Percentiles rank a stretch among this genome's conserved stretches.
These are phyloP conservation scores for Volucella inanis DNA, from an alignment of 2,888 invertebrate genomes.

Conservation along the genomic window DNA sequence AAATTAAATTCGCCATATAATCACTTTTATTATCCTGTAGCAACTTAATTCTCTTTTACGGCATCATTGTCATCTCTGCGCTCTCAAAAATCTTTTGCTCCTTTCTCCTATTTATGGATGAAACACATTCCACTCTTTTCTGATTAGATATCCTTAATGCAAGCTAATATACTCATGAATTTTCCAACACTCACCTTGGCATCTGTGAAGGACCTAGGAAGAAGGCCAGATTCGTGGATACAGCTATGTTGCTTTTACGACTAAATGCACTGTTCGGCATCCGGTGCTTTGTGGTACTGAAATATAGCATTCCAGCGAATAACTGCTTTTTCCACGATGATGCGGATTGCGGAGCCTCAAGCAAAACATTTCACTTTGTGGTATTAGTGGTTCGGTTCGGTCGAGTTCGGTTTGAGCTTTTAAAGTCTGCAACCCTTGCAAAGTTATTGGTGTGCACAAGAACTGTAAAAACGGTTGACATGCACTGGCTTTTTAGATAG, in stretches of 20 bases:
- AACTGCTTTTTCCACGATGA: slow-evolving; percentile 10
- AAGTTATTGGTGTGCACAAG: background rate
- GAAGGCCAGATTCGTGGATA: slow-evolving; percentile 7
- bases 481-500: slow-evolving; percentile 21
- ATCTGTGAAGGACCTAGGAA: slow-evolving; percentile 14
- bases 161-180: slow-evolving; percentile 65
- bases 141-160: slow-evolving; percentile 47
- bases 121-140: slow-evolving; percentile 24
- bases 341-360: slow-evolving; percentile 26
- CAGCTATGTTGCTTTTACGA: slow-evolving; percentile 5
- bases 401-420: background rate
- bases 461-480: slow-evolving; percentile 25
- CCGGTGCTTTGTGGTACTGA: slow-evolving; percentile 37
- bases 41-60: slow-evolving; percentile 31
- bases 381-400: background rate
- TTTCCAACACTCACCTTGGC: slow-evolving; percentile 48
- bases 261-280: slow-evolving; percentile 42
- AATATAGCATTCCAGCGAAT: slow-evolving; percentile 48
- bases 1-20: slow-evolving; percentile 32
- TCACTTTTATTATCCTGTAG: slow-evolving; percentile 44
- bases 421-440: background rate
- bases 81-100: background rate
- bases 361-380: slow-evolving; percentile 25
- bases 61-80: background rate
- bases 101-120: slow-evolving; percentile 32